A percentile compares a stretch with the other conserved stretches of the same genome.
phyloP scores from a whole-genome alignment of 2,888 invertebrate genomes.

The Tetropium fuscum region DNA sequence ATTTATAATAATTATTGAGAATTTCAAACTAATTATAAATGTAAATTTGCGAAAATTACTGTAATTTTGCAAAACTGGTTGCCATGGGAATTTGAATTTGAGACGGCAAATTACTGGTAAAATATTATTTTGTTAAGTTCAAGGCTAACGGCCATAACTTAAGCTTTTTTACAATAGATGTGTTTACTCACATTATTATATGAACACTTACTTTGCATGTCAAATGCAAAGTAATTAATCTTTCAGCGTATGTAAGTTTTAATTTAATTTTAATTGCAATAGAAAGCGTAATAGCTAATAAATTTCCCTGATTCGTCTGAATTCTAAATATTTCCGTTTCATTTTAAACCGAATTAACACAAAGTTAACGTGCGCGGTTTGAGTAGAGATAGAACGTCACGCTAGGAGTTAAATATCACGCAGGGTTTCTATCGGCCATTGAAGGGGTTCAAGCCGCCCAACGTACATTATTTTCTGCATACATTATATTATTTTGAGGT shows the following conservation, averaged over 20 bases:
- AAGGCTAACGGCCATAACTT: constrained; percentile 12
- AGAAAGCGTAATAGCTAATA: background rate
- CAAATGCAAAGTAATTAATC: constrained; percentile 3
- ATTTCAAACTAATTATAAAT: background rate
- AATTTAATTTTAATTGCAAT: background rate
- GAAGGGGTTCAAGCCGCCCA: constrained; percentile 39
- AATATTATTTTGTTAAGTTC: constrained; percentile 18
- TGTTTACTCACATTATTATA: background rate
- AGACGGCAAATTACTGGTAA: constrained; percentile 1
- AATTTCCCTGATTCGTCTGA: background rate
- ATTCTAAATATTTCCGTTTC: too few relatives aligned
- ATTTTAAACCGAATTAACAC: constrained; percentile 18
- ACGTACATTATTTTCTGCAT: constrained; percentile 36
- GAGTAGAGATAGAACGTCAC: constrained; percentile 39
- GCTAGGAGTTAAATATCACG: constrained; percentile 46
- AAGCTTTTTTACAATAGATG: constrained; percentile 5
- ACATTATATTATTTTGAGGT: constrained; percentile 21
- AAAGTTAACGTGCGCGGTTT: constrained; percentile 19
- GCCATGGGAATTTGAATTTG: background rate
- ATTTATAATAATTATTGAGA: background rate
- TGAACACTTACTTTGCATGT: constrained; percentile 16
- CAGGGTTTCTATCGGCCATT: constrained; percentile 38
- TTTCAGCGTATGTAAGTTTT: background rate
- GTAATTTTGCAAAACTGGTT: constrained; percentile 12
- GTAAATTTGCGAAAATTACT: constrained; percentile 12